Base-by-base conservation (phyloP, 1,140 invertebrate genomes). In the Neuroterus valhalla region DNA sequence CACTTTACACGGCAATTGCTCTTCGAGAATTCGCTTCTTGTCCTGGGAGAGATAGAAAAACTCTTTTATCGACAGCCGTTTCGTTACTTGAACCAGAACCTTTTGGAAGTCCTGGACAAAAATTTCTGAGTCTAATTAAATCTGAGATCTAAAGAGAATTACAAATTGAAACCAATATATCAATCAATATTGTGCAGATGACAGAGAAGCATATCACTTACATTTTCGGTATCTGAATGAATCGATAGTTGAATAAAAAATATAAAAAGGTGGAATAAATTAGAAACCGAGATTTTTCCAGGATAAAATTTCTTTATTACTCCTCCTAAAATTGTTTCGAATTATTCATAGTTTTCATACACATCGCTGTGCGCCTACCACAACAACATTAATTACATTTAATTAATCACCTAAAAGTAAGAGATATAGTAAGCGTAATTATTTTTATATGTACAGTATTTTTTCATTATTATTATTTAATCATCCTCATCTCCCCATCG, bases 1-100 rank as follows among this genome's bases (percentile, higher is more conserved):
- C 92, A 67, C 89, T 96, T 43, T 96, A 96, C 80, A 91, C 92
- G 1, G 92, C 93, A n/a, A 93, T 95, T 21, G 88, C 95, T 42
- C 89, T 94, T 45, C 92, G 94, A 69, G 95, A 96, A 87, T 87
- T 95, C 3, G 84, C 89, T 85, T 92, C 71, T 86, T 93, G 80
- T 92, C 17, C 52, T 80, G 93, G 81, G 77, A 85, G 90, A 78
- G 89, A 92, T 70, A 90, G 83, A 15, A 82, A 85, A 66, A 66
- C 66, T 6, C 83, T 91, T 66, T 81, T 93, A 15, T 78, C 77
- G 10, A 83, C 88, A 72, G 91, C 91, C 2, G 81, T 89, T 43
- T 81, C 87, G 23, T 82, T 92, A 4, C 72, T 93, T 14, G 78
- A 89, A 70, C 82, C 88, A 26, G 92, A 93, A 81, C 90, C 89